These are phyloP conservation scores for Bombus polaris DNA, from an alignment of 1,140 invertebrate genomes.

Conservation along the genomic window DNA sequence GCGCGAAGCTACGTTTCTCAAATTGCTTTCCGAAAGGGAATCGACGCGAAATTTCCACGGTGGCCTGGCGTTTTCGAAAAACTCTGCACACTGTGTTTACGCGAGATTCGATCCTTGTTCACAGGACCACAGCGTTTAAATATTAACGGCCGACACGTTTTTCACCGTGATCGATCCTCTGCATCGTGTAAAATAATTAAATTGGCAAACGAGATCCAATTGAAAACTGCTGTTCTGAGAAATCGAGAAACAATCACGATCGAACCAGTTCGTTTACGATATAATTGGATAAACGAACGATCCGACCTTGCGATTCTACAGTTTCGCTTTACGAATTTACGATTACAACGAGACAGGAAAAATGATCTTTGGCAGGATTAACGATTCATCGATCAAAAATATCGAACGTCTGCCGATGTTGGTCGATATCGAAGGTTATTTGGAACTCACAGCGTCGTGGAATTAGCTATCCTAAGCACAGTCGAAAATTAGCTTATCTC, in stretches of 20 bases:
- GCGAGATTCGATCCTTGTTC: background rate
- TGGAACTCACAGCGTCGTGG: background rate
- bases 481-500: slow-evolving; percentile 63
- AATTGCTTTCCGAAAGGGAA: slow-evolving; percentile 3
- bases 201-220: background rate
- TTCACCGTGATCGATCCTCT: background rate
- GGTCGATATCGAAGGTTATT: background rate
- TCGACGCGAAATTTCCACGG: background rate
- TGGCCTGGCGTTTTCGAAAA: too few relatives aligned
- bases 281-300: background rate
- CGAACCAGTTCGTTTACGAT: background rate
- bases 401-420: background rate
- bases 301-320: background rate
- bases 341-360: background rate
- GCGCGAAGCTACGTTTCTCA: background rate
- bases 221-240: background rate
- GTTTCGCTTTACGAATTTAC: background rate
- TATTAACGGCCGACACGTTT: background rate
- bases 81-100: background rate
- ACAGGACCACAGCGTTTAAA: background rate
- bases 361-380: too few relatives aligned
- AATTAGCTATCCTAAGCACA: background rate
- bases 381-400: background rate
- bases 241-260: background rate
- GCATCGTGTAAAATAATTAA: background rate